Base-by-base conservation (phyloP, 35 echinoderm and acorn worm genomes). In the Acanthaster planci region DNA sequence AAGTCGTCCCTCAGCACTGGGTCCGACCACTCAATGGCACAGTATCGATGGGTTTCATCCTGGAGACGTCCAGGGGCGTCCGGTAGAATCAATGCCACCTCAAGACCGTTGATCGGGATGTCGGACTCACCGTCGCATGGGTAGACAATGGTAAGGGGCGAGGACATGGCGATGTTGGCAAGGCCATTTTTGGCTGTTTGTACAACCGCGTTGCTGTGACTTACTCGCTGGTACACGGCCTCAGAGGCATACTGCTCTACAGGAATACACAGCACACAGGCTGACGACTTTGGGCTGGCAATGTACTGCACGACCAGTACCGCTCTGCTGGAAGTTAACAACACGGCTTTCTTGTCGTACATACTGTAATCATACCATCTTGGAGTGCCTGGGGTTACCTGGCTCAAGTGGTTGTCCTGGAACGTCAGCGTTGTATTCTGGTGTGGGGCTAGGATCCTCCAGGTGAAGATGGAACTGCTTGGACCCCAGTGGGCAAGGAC, bases 351-450 rank as follows among this genome's bases (percentile, higher is more conserved):
- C 7, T 34, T 72, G 26, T 7, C 34, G 8, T 72, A 0, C 64
- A 72, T 12, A 14, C 30, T 2, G 64, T 72, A 72, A 26, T 72
- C 64, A 8, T 72, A 72, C 64, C 64, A 72, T 0, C 26, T 72
- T 29, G 64, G 64, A 26, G 14, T 34, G 34, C 34, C 26, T 1
- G 34, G 26, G 30, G 64, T 72, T 26, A 72, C 64, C 14, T 26
- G 1, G 22, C 21, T 72, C 26, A 72, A 26, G 8, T 72, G 64
- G 26, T 72, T 72, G 64, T 72, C 64, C 14, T 26, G 23, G 64
- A 72, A 72, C 34, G 64, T 72, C 64, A 72, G 64, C 22, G 64
- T 72, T 21, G 64, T 72, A 26, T 72, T 72, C 2, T 26, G 64
- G 64, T 31, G 30, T 27, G 64, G 64, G 10, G 64, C 64, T 14